A percentile compares a stretch with the other conserved stretches of the same genome.
Conservation (phyloP, 2,113 vertebrate genomes). For the Trogon surrucura region DNA sequence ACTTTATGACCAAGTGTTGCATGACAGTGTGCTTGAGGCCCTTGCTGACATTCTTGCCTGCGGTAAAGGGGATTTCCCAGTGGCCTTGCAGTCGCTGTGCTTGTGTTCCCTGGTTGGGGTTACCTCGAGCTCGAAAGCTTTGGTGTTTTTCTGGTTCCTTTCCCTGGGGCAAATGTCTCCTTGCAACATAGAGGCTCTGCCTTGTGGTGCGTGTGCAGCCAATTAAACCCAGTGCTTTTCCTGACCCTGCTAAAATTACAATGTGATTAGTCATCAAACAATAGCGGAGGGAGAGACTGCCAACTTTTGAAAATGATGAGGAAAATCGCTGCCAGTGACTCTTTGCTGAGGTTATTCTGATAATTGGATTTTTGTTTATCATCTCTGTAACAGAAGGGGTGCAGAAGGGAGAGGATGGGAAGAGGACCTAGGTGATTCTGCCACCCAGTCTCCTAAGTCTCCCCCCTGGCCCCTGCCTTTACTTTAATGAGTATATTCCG, state of each 20-base stretch:
- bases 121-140: not conserved
- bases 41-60: not conserved
- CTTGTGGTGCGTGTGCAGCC: not conserved
- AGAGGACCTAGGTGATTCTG: accelerated
- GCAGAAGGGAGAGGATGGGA: not conserved
- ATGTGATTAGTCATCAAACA: not conserved
- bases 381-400: accelerated
- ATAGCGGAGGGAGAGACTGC: not conserved
- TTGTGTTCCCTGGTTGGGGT: not conserved
- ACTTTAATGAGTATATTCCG: not conserved
- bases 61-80: conserved; percentile 8
- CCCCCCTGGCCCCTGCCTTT: accelerated
- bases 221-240: conserved; percentile 40
- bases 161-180: not conserved
- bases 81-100: not conserved
- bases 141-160: not conserved
- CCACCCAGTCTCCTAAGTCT: too few species aligned
- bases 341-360: not conserved
- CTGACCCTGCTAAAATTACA: conserved; percentile 49
- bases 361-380: not conserved
- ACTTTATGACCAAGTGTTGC: not conserved
- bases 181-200: not conserved
- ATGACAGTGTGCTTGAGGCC: not conserved
- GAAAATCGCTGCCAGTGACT: not conserved
- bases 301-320: not conserved